Conservation (phyloP, 2,113 vertebrate species). For the Tringa solitaria region DNA sequence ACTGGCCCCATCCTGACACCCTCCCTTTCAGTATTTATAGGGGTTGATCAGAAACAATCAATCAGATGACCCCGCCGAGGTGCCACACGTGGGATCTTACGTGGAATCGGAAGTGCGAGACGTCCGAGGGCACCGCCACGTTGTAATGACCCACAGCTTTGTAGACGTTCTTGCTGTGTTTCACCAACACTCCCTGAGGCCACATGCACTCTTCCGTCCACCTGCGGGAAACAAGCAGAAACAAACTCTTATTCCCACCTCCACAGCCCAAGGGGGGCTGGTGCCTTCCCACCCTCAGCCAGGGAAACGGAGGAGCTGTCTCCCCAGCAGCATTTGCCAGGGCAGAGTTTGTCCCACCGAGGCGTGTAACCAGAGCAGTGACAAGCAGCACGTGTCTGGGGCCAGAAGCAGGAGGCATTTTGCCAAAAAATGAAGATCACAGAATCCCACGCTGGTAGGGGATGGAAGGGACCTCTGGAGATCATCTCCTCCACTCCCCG, state of each 20-base stretch:
- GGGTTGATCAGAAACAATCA: too few relatives aligned
- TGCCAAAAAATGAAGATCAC: background rate
- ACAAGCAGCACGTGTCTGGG: background rate
- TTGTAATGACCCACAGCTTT: constrained; percentile 98
- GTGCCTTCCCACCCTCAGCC: background rate
- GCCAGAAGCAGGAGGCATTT: background rate
- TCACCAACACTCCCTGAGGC: constrained; percentile 96
- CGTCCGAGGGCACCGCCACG: constrained; percentile 94
- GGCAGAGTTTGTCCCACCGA: background rate
- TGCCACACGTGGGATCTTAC: constrained; percentile 66
- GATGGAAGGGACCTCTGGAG: too few relatives aligned
- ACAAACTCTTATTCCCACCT: background rate
- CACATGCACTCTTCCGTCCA: constrained; percentile 99
- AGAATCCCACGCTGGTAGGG: too few relatives aligned
- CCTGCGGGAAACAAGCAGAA: constrained; percentile 64
- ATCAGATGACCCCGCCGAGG: background rate
- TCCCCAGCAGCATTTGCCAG: fast-evolving
- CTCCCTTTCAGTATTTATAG: too few relatives aligned
- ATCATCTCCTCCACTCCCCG: too few relatives aligned
- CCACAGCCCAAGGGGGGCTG: background rate
- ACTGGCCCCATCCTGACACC: too few relatives aligned
- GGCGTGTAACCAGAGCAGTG: fast-evolving
- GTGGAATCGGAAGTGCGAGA: constrained; percentile 97
- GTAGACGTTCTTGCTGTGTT: constrained; percentile 99
- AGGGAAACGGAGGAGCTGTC: fast-evolving